phyloP scores from a whole-genome alignment of 2,888 invertebrate species.

The Xanthia icteritia region DNA sequence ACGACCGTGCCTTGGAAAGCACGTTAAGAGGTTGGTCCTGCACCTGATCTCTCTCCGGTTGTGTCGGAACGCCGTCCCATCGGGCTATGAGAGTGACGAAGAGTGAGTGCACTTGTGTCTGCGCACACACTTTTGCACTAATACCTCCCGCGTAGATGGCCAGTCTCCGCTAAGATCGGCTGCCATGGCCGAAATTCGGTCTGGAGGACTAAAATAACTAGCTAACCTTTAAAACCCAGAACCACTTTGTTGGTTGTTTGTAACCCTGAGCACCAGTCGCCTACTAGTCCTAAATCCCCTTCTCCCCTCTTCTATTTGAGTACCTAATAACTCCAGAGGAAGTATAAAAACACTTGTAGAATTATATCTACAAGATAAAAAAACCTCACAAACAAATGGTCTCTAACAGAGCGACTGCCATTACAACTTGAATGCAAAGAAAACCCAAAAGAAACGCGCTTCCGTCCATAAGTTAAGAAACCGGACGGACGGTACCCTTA shows the following conservation, averaged over 20 bases:
- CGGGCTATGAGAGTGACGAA: neutral
- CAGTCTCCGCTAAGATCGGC: neutral
- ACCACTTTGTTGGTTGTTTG: too few relatives aligned
- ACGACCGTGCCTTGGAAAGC: neutral
- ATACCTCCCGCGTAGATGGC: neutral
- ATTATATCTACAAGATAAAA: neutral
- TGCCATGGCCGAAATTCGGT: neutral
- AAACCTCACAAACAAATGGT: neutral
- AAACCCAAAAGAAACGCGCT: constrained; percentile 26
- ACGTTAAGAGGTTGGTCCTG: too few relatives aligned
- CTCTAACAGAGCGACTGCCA: constrained; percentile 8
- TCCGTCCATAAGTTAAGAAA: constrained; percentile 49
- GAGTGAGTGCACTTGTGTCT: neutral
- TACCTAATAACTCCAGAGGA: neutral
- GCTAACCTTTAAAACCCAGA: neutral
- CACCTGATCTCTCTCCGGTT: neutral
- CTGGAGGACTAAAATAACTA: neutral
- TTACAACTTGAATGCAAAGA: constrained; percentile 35
- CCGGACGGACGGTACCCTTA: constrained; percentile 49
- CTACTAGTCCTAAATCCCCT: neutral
- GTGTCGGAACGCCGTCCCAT: neutral
- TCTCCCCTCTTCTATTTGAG: too few relatives aligned
- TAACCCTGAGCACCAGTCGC: too few relatives aligned
- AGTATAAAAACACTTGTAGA: too few relatives aligned
- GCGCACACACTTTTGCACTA: neutral